phyloP scores from a whole-genome alignment of 1,140 invertebrate genomes.

The Hycleus phaleratus region DNA sequence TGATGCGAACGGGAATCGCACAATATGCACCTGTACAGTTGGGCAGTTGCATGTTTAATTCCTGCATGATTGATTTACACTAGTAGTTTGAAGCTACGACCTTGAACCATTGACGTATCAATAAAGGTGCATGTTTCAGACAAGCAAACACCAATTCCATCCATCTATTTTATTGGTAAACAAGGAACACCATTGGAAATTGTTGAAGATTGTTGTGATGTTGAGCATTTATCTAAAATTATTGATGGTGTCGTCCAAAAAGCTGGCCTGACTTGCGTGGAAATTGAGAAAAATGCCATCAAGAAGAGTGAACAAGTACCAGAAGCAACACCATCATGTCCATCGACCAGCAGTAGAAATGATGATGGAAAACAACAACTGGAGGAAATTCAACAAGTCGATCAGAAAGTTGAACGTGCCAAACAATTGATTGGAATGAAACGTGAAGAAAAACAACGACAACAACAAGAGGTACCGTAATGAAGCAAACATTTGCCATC shows the following conservation, averaged over 20 bases:
- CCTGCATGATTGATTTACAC: too few relatives aligned
- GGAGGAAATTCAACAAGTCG: constrained; percentile 11
- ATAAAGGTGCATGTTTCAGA: constrained; percentile 41
- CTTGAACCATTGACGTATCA: too few relatives aligned
- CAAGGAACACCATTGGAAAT: constrained; percentile 70
- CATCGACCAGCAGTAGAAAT: constrained; percentile 17
- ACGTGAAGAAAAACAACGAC: constrained; percentile 48
- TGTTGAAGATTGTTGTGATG: constrained; percentile 51
- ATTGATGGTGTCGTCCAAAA: constrained; percentile 46
- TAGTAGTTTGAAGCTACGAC: too few relatives aligned
- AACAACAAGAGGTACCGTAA: constrained; percentile 52
- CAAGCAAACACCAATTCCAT: constrained; percentile 73
- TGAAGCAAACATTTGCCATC: too few relatives aligned
- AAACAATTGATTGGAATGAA: constrained; percentile 53
- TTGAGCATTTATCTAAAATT: constrained; percentile 44
- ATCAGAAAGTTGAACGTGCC: constrained; percentile 41
- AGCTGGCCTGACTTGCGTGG: constrained; percentile 25
- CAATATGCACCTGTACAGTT: too few relatives aligned
- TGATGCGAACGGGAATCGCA: too few relatives aligned
- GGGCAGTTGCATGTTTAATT: too few relatives aligned
- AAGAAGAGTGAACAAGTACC: constrained; percentile 3
- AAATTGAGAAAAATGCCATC: neutral
- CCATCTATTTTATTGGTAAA: constrained; percentile 76
- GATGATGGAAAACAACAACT: constrained; percentile 15
- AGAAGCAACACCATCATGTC: constrained; percentile 16